Evolutionary conservation across 2,113 vertebrate species (phyloP).

Genomic region (Dissostichus mawsoni): DNA sequence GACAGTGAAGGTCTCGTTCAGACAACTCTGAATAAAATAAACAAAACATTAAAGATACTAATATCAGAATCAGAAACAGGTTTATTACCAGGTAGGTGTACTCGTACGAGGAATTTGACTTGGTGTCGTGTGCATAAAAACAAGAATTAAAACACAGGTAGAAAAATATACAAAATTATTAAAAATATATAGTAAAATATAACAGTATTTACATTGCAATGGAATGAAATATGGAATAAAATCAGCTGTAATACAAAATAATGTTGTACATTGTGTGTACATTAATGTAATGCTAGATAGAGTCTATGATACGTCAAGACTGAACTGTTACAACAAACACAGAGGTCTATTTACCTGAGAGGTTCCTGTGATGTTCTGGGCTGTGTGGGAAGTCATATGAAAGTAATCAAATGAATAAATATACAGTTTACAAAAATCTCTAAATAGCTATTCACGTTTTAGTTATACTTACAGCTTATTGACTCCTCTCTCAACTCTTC

Average conservation of each 20-base stretch:
- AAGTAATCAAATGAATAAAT: not conserved
- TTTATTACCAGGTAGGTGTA: too few relatives aligned
- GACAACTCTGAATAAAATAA: not conserved
- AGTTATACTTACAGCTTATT: constrained; percentile 39
- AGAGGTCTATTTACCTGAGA: constrained; percentile 44
- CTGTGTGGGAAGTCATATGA: constrained; percentile 34
- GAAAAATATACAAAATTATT: too few relatives aligned
- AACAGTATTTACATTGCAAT: too few relatives aligned
- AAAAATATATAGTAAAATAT: too few relatives aligned
- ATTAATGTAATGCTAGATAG: too few relatives aligned
- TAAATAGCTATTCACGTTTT: not conserved
- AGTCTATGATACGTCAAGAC: not conserved
- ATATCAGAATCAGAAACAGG: too few relatives aligned
- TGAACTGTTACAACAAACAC: not conserved
- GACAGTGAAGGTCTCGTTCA: constrained; percentile 58
- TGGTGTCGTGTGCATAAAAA: too few relatives aligned
- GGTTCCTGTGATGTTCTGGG: constrained; percentile 2
- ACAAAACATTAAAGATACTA: not conserved
- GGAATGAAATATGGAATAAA: too few relatives aligned
- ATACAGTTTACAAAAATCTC: not conserved
- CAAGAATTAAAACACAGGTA: too few relatives aligned
- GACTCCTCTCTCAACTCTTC: constrained; percentile 36
- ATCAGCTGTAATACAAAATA: too few relatives aligned
- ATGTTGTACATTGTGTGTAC: too few relatives aligned
- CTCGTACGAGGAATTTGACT: too few relatives aligned